Evolutionary conservation across 2,113 vertebrate genomes (phyloP).

Genomic region (Oophaga pumilio): DNA sequence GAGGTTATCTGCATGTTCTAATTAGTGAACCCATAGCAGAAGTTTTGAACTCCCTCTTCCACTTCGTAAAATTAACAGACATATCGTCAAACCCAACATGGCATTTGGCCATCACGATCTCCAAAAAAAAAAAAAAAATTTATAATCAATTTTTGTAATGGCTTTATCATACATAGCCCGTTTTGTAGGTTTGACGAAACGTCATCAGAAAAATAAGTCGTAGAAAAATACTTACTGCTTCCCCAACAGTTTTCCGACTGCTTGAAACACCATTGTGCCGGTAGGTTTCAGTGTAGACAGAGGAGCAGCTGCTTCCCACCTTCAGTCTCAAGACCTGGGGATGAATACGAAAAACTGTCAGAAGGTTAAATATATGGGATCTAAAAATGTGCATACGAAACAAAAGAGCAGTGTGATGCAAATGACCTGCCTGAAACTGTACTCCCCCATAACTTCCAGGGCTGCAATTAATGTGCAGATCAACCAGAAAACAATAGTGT

Average conservation of each 20-base stretch:
- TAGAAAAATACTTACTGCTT: conserved; percentile 50
- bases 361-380: not conserved
- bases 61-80: too few species aligned
- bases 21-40: too few species aligned
- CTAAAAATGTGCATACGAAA: not conserved
- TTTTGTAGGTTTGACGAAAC: not conserved
- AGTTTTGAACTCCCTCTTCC: too few species aligned
- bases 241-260: conserved; percentile 55
- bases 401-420: conserved; percentile 29
- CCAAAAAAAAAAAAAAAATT: too few species aligned
- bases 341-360: conserved; percentile 1
- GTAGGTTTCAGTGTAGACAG: not conserved
- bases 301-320: not conserved
- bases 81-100: too few species aligned
- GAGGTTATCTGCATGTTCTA: too few species aligned
- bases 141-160: too few species aligned
- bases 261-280: conserved; percentile 57
- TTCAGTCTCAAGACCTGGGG: conserved; percentile 2
- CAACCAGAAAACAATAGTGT: not conserved
- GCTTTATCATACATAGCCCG: too few species aligned
- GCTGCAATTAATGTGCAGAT: conserved; percentile 17
- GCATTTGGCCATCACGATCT: too few species aligned
- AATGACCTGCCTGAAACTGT: conserved; percentile 5
- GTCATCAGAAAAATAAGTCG: not conserved
- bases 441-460: not conserved